phyloP scores from a whole-genome alignment of 2,113 vertebrate species.

The Seriola rivoliana region DNA sequence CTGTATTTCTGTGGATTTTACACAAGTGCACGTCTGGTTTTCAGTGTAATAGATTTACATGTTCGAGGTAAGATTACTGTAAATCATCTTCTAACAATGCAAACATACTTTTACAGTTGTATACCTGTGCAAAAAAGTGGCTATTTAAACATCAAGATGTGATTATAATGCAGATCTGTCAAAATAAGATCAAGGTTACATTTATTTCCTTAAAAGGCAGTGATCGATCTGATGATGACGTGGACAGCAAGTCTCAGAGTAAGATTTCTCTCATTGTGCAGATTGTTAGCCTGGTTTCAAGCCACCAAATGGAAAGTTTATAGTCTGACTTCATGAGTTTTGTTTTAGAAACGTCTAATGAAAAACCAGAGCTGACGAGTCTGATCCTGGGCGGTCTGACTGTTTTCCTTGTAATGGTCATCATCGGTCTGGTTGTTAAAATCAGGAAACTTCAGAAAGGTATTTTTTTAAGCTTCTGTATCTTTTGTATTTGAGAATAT shows the following conservation, averaged over 20 bases:
- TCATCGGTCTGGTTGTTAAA: background rate
- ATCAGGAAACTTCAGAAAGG: slow-evolving; percentile 25
- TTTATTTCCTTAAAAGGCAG: rapidly evolving
- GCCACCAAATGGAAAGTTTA: rapidly evolving
- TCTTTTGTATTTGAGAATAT: too few relatives aligned
- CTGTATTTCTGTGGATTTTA: slow-evolving; percentile 57
- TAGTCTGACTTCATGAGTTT: background rate
- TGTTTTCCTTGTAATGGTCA: background rate
- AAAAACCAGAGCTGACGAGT: background rate
- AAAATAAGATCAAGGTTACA: too few relatives aligned
- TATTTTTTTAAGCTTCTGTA: too few relatives aligned
- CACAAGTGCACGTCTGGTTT: background rate
- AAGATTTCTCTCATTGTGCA: background rate
- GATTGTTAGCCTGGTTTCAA: rapidly evolving
- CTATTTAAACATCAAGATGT: too few relatives aligned
- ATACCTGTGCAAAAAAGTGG: background rate
- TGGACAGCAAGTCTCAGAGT: background rate
- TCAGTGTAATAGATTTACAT: background rate
- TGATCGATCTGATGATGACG: rapidly evolving
- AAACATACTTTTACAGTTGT: background rate
- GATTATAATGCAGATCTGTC: too few relatives aligned
- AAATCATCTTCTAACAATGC: too few relatives aligned
- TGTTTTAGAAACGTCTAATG: background rate
- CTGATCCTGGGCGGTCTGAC: background rate
- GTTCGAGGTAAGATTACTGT: slow-evolving; percentile 32